Evolutionary conservation across 2,888 invertebrate genomes (phyloP), one percentile per base, ranked within the genome.

Genomic region (Agrochola macilenta): DNA sequence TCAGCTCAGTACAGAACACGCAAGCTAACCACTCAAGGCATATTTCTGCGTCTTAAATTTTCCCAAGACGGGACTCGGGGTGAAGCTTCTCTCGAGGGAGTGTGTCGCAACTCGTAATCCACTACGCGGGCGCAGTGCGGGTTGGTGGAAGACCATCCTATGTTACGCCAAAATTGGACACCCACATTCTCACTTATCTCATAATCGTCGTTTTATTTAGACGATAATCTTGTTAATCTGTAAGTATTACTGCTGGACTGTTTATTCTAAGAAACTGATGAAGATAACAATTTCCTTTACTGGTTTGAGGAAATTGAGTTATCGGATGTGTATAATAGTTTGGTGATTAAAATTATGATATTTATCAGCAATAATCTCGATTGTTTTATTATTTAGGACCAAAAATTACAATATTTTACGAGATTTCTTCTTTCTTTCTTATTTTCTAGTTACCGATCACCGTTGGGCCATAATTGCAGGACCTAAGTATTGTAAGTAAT

Each of bases 181-280:
- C 8, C 43, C 30, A 54, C 17, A 12, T 12, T 35, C 12, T 20
- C 20, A 14, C 35, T 23, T 49, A 76, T 76, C 30, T 2, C 30
- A n/a, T 5, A 1, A 61, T 43, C 52, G 0, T 14, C n/a, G 30
- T n/a, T 75, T 57, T 8, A 43, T n/a, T 30, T 30, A 30, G 14
- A 30, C 17, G 4, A 76, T 60, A n/a, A 49, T 76, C 26, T 76
- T 9, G 5, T 76, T 60, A 26, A 75, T 61, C n/a, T 76, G 17
- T 76, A 23, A 26, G 30, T 61, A 43, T 76, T 52, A 43, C 35
- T 60, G 49, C 17, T 60, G 77, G 5, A 7, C 11, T 76, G 26
- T 12, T 17, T 35, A 23, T 76, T 76, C 65, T 26, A 3, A 64
- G 65, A 76, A 76, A n/a, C 12, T 43, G 17, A n/a, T 58, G 9